Base-by-base conservation (phyloP, 2,797 vertebrate species). In the Euphonia xanthogaster region DNA sequence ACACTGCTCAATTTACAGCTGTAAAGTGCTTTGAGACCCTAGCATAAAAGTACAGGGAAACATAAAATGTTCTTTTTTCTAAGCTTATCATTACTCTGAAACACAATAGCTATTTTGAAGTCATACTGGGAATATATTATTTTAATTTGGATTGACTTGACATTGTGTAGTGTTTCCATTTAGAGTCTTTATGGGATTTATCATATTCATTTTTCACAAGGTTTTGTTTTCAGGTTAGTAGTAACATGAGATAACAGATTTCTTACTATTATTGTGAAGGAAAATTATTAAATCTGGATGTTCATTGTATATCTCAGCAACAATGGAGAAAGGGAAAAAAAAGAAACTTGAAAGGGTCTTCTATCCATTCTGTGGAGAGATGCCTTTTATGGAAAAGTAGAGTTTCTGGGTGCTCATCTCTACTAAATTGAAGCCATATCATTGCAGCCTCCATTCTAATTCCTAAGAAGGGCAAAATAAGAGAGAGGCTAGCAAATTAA, bases 351-450 rank as follows among this genome's bases (percentile, higher is more conserved):
- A 58, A 70, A 53, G 42, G n/a, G 23, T 90, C 30, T 84, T 96
- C 58, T 27, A 7, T 86, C 88, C 60, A 86, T 75, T 90, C 51
- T 86, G 33, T 50, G 22, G 58, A 87, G 53, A 91, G 71, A 68
- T 57, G 87, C 55, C 58, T 93, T 82, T 53, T 79, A 31, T 1
- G 14, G 75, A 78, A 84, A 94, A 90, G 55, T 17, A 83, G 71
- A 60, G 65, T 40, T 65, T 66, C 58, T 84, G 70, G 17, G 33
- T 76, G 51, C 50, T 80, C 60, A 37, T 55, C 39, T 65, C 37
- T 27, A 24, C 31, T 91, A 96, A 96, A 97, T 20, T 96, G 88
- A 90, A 97, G 78, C 47, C 66, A 68, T 39, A 61, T 87, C 48
- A 10, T 39, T 66, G 71, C 55, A 94, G n/a, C 54, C 21, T 78